A percentile compares a stretch with the other conserved stretches of the same genome.
Conservation (phyloP, 2,797 vertebrate genomes). For the Salmo trutta region DNA sequence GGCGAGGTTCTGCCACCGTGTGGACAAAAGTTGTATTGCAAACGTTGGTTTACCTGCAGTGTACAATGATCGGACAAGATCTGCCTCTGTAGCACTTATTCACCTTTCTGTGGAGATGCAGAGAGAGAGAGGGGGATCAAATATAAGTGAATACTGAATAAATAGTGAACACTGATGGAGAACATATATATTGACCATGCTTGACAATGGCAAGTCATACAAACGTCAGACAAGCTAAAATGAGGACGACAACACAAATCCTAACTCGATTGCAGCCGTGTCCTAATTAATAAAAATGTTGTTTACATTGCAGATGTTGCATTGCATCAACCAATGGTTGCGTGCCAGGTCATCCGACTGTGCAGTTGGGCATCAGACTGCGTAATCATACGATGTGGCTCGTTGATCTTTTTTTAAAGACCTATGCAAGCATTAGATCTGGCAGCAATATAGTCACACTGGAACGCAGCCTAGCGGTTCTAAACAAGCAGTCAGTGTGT, state of each 20-base stretch:
- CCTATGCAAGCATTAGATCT: too few species aligned
- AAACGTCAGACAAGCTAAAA: neutral
- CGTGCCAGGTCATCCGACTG: too few species aligned
- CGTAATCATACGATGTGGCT: too few species aligned
- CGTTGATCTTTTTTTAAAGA: too few species aligned
- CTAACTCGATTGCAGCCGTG: neutral
- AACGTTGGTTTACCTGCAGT: slow-evolving; percentile 72
- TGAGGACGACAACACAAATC: neutral
- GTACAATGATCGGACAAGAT: slow-evolving; percentile 80
- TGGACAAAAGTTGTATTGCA: slow-evolving; percentile 9
- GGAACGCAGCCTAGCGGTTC: neutral
- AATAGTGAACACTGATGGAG: neutral
- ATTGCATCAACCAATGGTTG: too few species aligned
- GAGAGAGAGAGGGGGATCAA: slow-evolving; percentile 32
- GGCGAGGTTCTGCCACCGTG: neutral
- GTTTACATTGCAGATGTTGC: too few species aligned
- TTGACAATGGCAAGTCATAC: neutral
- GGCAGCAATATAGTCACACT: too few species aligned
- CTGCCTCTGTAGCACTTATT: slow-evolving; percentile 80
- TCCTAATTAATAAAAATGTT: neutral
- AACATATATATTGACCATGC: neutral
- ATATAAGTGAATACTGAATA: neutral
- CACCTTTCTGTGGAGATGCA: slow-evolving; percentile 69
- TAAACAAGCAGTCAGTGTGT: neutral
- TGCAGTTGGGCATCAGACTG: too few species aligned